phyloP scores from a whole-genome alignment of 2,888 invertebrate species.

The Trichopria drosophilae region DNA sequence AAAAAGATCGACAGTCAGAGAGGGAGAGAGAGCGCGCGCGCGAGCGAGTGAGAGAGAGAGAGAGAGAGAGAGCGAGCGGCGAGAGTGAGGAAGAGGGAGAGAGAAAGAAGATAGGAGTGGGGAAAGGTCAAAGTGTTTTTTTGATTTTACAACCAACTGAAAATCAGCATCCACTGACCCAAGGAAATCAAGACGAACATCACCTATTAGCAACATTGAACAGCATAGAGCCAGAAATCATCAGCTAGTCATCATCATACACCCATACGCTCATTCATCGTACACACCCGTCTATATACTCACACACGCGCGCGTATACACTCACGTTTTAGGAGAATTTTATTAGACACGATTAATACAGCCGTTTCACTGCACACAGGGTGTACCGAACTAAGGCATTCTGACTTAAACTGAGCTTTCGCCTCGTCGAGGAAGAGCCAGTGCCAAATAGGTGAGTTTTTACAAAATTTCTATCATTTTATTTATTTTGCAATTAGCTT shows the following conservation, averaged over 20 bases:
- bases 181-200: too few relatives aligned
- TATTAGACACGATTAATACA: slow-evolving; percentile 50
- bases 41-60: slow-evolving; percentile 23
- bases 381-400: slow-evolving; percentile 47
- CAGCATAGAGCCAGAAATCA: slow-evolving; percentile 44
- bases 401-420: slow-evolving; percentile 48
- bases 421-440: slow-evolving; percentile 49
- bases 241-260: slow-evolving; percentile 55
- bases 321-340: slow-evolving; percentile 50
- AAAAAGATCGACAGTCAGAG: slow-evolving; percentile 17
- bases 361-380: too few relatives aligned
- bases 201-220: too few relatives aligned
- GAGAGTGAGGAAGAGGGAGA: background rate
- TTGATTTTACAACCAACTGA: too few relatives aligned
- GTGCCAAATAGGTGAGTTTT: slow-evolving; percentile 52
- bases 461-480: background rate
- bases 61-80: slow-evolving; percentile 12
- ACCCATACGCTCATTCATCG: too few relatives aligned
- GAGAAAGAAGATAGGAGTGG: slow-evolving; percentile 12
- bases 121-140: too few relatives aligned
- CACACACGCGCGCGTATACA: too few relatives aligned
- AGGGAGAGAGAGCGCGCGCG: slow-evolving; percentile 11
- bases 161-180: too few relatives aligned
- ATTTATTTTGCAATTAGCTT: slow-evolving; percentile 4
- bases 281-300: too few relatives aligned